Percentiles rank a stretch among this genome's conserved stretches.
These are phyloP conservation scores for Plestiodon gilberti DNA, from an alignment of 2,113 vertebrate species.

Conservation along the genomic window DNA sequence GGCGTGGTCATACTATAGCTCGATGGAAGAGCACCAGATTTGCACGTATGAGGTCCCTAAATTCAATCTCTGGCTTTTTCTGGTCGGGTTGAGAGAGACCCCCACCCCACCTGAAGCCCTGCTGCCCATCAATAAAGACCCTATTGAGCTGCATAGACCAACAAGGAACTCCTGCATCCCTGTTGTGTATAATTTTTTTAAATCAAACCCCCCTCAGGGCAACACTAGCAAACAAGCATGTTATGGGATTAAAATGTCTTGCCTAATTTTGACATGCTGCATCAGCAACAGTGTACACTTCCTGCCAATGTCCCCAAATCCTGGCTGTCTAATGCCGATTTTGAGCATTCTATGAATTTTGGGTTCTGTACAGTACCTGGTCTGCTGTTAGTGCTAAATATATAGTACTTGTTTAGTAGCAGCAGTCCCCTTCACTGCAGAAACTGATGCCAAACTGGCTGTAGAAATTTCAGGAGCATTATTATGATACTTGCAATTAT, in stretches of 20 bases:
- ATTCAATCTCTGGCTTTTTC: no score
- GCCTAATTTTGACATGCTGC: not conserved
- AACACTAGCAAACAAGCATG: not conserved
- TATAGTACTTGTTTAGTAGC: not conserved
- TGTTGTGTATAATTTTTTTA: not conserved
- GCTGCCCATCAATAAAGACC: no score
- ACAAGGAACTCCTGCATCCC: not conserved
- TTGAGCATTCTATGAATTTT: not conserved
- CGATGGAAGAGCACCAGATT: no score
- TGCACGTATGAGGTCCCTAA: no score
- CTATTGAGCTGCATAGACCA: no score
- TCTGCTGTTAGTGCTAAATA: not conserved
- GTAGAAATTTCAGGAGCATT: not conserved
- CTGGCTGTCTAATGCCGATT: not conserved
- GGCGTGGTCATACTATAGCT: no score
- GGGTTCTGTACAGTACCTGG: not conserved
- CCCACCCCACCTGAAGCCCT: no score
- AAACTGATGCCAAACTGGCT: not conserved
- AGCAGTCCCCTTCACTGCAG: not conserved
- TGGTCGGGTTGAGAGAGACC: no score
- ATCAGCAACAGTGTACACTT: not conserved
- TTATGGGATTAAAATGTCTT: not conserved
- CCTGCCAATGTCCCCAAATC: not conserved
- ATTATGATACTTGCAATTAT: not conserved
- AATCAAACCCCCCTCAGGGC: not conserved